These are phyloP conservation scores for Mesorhabditis spiculigera DNA, from an alignment of 2,888 invertebrate genomes.

Conservation along the genomic window DNA sequence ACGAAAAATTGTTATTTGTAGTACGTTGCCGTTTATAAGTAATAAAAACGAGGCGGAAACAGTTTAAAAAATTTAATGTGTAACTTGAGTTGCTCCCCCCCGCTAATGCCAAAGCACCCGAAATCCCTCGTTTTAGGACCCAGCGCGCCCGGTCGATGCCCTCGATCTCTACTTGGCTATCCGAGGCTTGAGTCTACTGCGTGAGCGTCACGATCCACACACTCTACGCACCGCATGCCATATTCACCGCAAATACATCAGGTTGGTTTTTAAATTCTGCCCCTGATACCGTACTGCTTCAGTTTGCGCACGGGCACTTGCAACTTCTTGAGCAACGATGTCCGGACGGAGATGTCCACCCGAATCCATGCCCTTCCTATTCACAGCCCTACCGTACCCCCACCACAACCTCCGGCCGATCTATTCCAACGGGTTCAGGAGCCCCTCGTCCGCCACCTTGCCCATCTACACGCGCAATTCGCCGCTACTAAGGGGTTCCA, in stretches of 20 bases:
- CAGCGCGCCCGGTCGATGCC: constrained; percentile 5
- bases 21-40: no score
- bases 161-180: neutral
- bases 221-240: neutral
- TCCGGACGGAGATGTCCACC: neutral
- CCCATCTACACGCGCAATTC: neutral
- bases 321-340: neutral
- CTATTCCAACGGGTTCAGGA: neutral
- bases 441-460: neutral
- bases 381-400: neutral
- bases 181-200: neutral
- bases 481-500: neutral
- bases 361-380: neutral
- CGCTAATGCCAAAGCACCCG: neutral
- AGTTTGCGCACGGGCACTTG: constrained; percentile 3
- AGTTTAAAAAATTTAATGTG: no score
- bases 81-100: neutral
- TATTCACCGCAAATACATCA: constrained; percentile 1
- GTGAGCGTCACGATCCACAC: neutral
- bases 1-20: no score
- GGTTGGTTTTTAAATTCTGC: neutral
- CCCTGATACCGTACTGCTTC: neutral
- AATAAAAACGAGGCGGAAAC: no score
- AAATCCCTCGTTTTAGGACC: neutral
- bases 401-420: neutral